Evolutionary conservation across 2,113 vertebrate species (phyloP), one percentile per base, ranked within the genome.

Genomic region (Empidonax traillii): DNA sequence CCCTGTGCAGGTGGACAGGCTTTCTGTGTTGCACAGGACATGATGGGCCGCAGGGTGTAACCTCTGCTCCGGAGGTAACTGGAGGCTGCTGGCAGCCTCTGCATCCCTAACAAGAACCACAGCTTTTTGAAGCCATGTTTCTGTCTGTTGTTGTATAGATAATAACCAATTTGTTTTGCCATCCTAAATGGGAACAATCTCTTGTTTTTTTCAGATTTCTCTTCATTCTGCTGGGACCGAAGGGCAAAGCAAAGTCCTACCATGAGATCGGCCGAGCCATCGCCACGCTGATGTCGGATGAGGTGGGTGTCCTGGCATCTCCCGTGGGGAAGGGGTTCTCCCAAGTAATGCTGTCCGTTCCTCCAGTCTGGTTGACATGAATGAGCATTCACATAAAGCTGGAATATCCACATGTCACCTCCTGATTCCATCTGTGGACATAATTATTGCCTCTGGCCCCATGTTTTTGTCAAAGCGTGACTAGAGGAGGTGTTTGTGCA

Each of bases 201-300:
- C 24, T 82, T 94, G 88, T 69, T 93, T 94, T 95, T 71, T 21
- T 63, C 98, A 99, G 99, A 89, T 99, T 99, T 97, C 98, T 99
- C 47, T 99, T 99, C 97, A 99, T 99, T 97, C 97, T 99, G 44
- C 98, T 99, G 81, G 99, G 99, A 96, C 99, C 99, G 30, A 99
- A 99, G 98, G 99, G 99, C 80, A 99, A 99, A 98, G 99, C 98
- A 19, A 99, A 99, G 96, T 99, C 99, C 6, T 99, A 99, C 83
- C 99, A 99, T 65, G 99, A 99, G 98, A 99, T 99, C 9, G 99
- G 99, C 88, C 97, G 99, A 98, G 98, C 99, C 72, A 99, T 99
- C 6, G 99, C 99, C 51, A 99, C 99, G 1, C 97, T 99, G 97
- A 99, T 99, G 99, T 99, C 99, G 0, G 99, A 99, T 43, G 99